Base-by-base conservation (phyloP, 2,113 vertebrate genomes). In the Lichenostomus cassidix region DNA sequence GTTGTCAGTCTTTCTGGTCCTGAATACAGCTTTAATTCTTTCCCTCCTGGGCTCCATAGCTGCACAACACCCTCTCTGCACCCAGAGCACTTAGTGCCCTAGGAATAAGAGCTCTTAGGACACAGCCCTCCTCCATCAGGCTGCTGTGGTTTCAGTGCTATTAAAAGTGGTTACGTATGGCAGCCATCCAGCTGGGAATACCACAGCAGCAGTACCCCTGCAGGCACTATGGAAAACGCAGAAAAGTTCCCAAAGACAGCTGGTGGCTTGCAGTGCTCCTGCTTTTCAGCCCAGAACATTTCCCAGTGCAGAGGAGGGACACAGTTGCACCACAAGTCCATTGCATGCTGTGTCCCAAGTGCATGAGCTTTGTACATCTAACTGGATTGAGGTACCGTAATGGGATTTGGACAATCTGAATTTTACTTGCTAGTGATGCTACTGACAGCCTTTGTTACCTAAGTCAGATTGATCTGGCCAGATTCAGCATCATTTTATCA, bases 301-400 rank as follows among this genome's bases (percentile, higher is more conserved):
- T 19, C 37, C 42, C 2, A 1, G 37, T 1, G 18, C 44, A 39
- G 49, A 49, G 42, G 42, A 70, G 11, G 20, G 29, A 60, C n/a
- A 25, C 42, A 37, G 74, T 15, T 35, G 25, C 49, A 16, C 59
- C 28, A 49, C 9, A 2, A 22, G 7, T 5, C 47, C 39, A 6
- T 13, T 22, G 21, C 17, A 75, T 62, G 27, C 52, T 33, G 41
- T 64, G 31, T 14, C n/a, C 28, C 2, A 2, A 37, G 12, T 8
- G 16, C 23, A 15, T 0, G 12, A 79, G 28, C 42, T 11, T 7
- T 5, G 27, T 52, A 42, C 18, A n/a, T 5, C 49, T 31, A 21
- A 71, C 28, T 19, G 28, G 62, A 86, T 11, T 0, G 3, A 49
- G 46, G 42, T 27, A 44, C 33, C 0, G 0, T 10, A 44, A 37